A percentile compares a stretch with the other conserved stretches of the same genome.
Evolutionary conservation across 2,113 vertebrate species (phyloP).

Genomic region (Melierax canorus): DNA sequence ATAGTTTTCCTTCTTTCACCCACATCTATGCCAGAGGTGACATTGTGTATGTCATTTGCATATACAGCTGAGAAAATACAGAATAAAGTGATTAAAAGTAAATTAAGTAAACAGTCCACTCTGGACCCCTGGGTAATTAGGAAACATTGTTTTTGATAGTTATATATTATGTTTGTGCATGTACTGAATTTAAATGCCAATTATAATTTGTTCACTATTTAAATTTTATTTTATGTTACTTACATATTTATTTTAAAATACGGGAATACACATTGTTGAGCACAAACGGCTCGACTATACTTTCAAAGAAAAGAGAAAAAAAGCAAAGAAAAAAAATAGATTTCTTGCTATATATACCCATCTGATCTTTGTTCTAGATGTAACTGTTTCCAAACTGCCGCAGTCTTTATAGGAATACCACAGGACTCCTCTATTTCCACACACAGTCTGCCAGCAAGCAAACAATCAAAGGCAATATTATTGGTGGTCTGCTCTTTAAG

Average conservation of each 20-base stretch:
- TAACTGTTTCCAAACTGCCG: not conserved
- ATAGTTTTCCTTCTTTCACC: conserved; percentile 16
- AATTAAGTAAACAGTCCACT: conserved; percentile 55
- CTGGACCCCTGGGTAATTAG: conserved; percentile 50
- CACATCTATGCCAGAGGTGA: conserved; percentile 8
- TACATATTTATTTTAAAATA: not conserved
- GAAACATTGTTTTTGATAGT: conserved; percentile 55
- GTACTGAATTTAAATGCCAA: conserved; percentile 11
- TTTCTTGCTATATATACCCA: not conserved
- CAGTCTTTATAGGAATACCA: not conserved
- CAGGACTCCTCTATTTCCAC: not conserved
- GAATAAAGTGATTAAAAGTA: conserved; percentile 59
- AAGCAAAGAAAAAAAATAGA: not conserved
- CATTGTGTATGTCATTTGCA: conserved; percentile 35
- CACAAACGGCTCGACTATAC: not conserved
- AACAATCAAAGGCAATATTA: not conserved
- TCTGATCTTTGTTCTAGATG: not conserved
- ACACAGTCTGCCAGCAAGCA: not conserved
- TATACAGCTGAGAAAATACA: conserved; percentile 37
- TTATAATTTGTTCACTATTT: not conserved
- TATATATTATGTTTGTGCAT: conserved; percentile 1
- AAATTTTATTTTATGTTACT: not conserved
- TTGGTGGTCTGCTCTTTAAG: not conserved
- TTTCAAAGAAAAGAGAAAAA: not conserved
- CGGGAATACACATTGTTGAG: accelerated